Conservation (phyloP, 2,888 invertebrate species). For the Griposia aprilina region DNA sequence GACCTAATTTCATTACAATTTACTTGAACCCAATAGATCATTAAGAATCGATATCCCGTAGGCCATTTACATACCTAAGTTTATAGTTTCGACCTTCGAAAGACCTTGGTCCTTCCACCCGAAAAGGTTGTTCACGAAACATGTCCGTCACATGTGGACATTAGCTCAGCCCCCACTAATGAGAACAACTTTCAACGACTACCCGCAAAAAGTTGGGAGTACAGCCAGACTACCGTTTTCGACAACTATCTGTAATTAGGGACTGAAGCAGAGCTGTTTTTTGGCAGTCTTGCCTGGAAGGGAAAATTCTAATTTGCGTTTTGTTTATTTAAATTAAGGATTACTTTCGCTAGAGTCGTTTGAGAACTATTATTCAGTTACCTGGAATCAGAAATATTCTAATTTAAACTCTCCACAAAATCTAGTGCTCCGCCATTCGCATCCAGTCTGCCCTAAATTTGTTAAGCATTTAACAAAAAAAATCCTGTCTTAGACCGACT, state of each 20-base stretch:
- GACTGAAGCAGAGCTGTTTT: conserved; percentile 34
- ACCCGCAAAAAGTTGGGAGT: conserved; percentile 57
- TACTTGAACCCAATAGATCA: not conserved
- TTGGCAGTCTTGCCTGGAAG: conserved; percentile 42
- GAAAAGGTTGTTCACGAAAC: conserved; percentile 59
- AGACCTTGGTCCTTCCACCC: conserved; percentile 8
- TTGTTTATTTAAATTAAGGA: conserved; percentile 28
- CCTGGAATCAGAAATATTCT: conserved; percentile 7
- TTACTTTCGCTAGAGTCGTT: not conserved
- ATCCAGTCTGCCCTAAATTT: not conserved
- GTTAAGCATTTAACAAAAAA: too few species aligned
- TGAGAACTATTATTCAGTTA: not conserved
- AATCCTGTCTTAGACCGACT: not conserved
- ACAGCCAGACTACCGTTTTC: conserved; percentile 38
- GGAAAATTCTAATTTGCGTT: conserved; percentile 27
- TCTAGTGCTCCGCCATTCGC: too few species aligned
- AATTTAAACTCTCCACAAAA: too few species aligned
- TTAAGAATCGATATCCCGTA: conserved; percentile 20
- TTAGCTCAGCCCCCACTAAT: conserved; percentile 45
- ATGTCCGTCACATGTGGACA: conserved; percentile 55
- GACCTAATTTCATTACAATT: not conserved
- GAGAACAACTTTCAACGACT: conserved; percentile 52
- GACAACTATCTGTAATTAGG: conserved; percentile 61
- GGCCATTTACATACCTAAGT: conserved; percentile 38
- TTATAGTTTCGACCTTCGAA: conserved; percentile 37